A percentile compares a stretch with the other conserved stretches of the same genome.
Conservation (phyloP, 2,888 invertebrate genomes). For the Dolichopus griseipennis region DNA sequence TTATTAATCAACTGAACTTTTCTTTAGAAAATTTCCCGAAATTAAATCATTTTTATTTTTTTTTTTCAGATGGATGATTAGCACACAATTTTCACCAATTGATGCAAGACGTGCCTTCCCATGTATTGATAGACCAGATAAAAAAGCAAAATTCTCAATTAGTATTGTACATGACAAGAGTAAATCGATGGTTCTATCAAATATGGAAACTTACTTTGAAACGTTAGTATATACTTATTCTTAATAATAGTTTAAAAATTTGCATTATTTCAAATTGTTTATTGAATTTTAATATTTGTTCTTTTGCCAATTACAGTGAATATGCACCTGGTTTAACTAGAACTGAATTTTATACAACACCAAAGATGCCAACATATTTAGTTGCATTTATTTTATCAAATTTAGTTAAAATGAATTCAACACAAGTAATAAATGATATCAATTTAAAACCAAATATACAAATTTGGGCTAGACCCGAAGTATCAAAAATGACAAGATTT, state of each 20-base stretch:
- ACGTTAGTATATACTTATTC: conserved; percentile 25
- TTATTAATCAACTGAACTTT: too few relatives aligned
- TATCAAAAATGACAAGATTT: conserved; percentile 41
- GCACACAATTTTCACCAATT: conserved; percentile 72
- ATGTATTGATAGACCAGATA: conserved; percentile 77
- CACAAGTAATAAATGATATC: neutral
- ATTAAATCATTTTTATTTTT: neutral
- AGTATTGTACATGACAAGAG: conserved; percentile 51
- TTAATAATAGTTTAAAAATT: neutral
- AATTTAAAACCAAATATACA: conserved; percentile 35
- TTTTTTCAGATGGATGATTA: conserved; percentile 57
- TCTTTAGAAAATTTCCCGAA: too few relatives aligned
- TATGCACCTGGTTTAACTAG: conserved; percentile 49
- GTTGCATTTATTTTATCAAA: conserved; percentile 56
- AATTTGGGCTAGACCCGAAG: conserved; percentile 39
- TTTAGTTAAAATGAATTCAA: conserved; percentile 38
- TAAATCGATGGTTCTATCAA: conserved; percentile 48
- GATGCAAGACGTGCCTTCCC: conserved; percentile 76
- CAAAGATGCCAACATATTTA: conserved; percentile 67
- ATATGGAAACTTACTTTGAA: conserved; percentile 50
- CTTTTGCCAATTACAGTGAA: conserved; percentile 22
- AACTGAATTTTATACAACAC: conserved; percentile 55
- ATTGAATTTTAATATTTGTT: neutral
- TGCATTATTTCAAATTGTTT: neutral
- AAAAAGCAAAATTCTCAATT: conserved; percentile 68